phyloP scores from a whole-genome alignment of 2,113 vertebrate genomes.

The Mobula birostris region DNA sequence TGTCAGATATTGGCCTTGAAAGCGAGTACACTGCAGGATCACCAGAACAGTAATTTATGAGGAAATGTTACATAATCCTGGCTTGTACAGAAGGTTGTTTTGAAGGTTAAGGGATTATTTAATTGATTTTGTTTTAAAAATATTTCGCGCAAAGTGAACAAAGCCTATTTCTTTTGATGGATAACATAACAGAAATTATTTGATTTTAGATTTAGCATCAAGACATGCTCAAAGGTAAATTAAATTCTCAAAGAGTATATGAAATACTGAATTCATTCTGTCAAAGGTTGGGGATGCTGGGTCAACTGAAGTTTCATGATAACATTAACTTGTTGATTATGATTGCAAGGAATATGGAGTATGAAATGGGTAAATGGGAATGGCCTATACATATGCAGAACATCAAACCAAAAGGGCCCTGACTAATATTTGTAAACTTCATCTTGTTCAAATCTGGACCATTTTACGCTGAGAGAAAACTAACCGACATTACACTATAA shows the following conservation, averaged over 20 bases:
- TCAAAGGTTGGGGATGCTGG: background rate
- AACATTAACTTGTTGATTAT: background rate
- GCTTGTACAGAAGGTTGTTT: background rate
- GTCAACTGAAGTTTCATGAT: background rate
- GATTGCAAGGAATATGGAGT: background rate
- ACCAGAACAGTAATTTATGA: background rate
- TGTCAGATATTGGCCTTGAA: background rate
- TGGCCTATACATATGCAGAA: background rate
- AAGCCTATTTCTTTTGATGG: background rate
- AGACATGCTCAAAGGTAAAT: background rate
- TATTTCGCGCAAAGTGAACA: background rate
- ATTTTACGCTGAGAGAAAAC: background rate
- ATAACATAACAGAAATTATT: background rate
- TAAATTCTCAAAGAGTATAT: background rate
- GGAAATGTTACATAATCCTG: background rate
- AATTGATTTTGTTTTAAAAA: background rate
- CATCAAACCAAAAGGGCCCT: too few relatives aligned
- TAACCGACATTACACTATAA: background rate
- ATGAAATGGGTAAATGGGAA: background rate
- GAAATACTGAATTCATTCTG: background rate
- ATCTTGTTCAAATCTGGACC: background rate
- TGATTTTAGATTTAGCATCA: background rate
- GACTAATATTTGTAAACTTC: background rate
- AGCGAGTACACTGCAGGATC: background rate
- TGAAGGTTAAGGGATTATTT: background rate